These are phyloP conservation scores for Drosophila flavopinicola DNA, from an alignment of 2,888 invertebrate species.

Conservation along the genomic window DNA sequence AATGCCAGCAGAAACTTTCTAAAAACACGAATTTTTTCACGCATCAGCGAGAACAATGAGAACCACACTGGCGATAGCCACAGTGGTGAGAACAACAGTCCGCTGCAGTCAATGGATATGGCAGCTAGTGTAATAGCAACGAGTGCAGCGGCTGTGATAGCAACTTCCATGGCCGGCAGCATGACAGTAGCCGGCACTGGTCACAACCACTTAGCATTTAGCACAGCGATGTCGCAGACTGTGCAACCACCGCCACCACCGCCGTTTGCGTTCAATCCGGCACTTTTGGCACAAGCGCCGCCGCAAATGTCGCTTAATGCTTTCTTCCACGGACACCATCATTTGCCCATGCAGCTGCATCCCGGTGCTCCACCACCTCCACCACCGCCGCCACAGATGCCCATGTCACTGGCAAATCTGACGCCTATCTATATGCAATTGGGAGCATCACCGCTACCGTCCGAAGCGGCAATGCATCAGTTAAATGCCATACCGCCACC, in stretches of 20 bases:
- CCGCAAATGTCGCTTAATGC: conserved; percentile 73
- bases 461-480: conserved; percentile 85
- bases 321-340: conserved; percentile 65
- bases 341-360: conserved; percentile 82
- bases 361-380: conserved; percentile 78
- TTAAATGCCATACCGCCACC: conserved; percentile 88
- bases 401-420: conserved; percentile 73
- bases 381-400: conserved; percentile 78
- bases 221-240: conserved; percentile 36
- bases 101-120: conserved; percentile 42
- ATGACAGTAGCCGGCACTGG: conserved; percentile 54
- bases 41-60: conserved; percentile 45
- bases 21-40: too few species aligned
- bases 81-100: conserved; percentile 34
- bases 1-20: too few species aligned
- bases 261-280: conserved; percentile 67
- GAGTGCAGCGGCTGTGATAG: conserved; percentile 43
- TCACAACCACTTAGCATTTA: conserved; percentile 59
- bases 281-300: conserved; percentile 70
- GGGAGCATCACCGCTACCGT: conserved; percentile 54
- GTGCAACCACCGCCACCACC: conserved; percentile 67
- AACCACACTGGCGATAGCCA: conserved; percentile 23
- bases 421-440: conserved; percentile 84
- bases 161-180: conserved; percentile 51
- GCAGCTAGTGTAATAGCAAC: conserved; percentile 38